phyloP scores from a whole-genome alignment of 2,113 vertebrate species.

The Verasper variegatus region DNA sequence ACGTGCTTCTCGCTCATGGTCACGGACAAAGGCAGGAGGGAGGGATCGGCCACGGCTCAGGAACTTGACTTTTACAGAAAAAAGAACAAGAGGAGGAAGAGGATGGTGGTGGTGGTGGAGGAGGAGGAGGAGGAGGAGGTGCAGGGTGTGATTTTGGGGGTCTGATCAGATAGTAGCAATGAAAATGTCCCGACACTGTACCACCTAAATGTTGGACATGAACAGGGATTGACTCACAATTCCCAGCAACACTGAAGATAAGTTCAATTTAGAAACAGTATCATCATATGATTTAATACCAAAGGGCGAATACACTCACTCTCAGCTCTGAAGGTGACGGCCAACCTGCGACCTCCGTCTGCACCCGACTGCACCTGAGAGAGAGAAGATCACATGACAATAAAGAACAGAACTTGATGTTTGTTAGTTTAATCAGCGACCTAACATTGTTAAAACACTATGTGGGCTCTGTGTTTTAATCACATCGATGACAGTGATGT shows the following conservation, averaged over 20 bases:
- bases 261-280: too few relatives aligned
- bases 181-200: too few relatives aligned
- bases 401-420: too few relatives aligned
- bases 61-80: slow-evolving; percentile 79
- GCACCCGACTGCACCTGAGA: slow-evolving; percentile 69
- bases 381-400: not conserved
- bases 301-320: slow-evolving; percentile 74
- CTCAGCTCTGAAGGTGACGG: slow-evolving; percentile 78
- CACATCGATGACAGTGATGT: too few relatives aligned
- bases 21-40: slow-evolving; percentile 75
- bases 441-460: too few relatives aligned
- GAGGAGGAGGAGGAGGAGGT: not conserved
- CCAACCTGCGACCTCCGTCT: slow-evolving; percentile 72
- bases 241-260: too few relatives aligned
- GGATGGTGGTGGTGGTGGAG: not conserved
- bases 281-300: too few relatives aligned
- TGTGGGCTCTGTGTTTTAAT: too few relatives aligned
- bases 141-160: not conserved
- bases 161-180: not conserved
- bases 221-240: not conserved
- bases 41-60: slow-evolving; percentile 76
- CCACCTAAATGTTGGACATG: not conserved
- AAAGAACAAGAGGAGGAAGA: slow-evolving; percentile 55
- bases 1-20: slow-evolving; percentile 70
- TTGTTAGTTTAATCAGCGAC: too few relatives aligned